Conservation (phyloP, 2,797 vertebrate genomes). For the Falco cherrug region DNA sequence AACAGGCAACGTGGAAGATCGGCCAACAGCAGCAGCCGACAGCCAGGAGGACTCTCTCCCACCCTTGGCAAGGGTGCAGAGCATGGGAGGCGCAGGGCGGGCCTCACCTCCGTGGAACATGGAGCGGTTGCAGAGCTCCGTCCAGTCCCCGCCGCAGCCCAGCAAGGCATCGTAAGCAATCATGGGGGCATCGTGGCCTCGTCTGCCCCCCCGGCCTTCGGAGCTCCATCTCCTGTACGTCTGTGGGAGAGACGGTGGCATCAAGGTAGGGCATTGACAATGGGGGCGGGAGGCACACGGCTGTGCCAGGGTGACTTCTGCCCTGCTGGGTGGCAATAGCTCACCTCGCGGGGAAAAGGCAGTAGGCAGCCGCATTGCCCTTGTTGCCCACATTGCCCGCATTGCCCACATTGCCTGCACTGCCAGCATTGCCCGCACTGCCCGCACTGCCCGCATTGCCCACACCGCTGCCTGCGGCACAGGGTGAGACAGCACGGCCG, state of each 20-base stretch:
- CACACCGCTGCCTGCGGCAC: accelerated
- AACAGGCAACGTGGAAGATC: neutral
- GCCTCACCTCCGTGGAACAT: conserved; percentile 94
- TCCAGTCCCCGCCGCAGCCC: conserved; percentile 86
- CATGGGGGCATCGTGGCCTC: conserved; percentile 96
- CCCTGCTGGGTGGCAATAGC: accelerated
- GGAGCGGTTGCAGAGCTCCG: conserved; percentile 88
- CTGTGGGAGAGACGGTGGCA: conserved; percentile 14
- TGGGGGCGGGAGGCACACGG: accelerated
- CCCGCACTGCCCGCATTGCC: too few relatives aligned
- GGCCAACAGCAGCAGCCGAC: neutral
- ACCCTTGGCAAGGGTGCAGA: accelerated
- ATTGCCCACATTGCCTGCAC: too few relatives aligned
- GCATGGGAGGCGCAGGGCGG: accelerated
- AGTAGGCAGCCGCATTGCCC: neutral
- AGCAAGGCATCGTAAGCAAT: conserved; percentile 96
- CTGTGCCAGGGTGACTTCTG: accelerated
- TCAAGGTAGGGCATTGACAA: neutral
- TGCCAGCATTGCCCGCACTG: too few relatives aligned
- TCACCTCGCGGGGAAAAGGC: accelerated
- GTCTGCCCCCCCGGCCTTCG: conserved; percentile 88
- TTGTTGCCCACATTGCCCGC: too few relatives aligned
- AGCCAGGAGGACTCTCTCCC: neutral
- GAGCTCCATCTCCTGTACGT: conserved; percentile 96
- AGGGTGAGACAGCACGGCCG: accelerated